These are phyloP conservation scores for Agrochola circellaris DNA, from an alignment of 2,888 invertebrate genomes.

Conservation along the genomic window DNA sequence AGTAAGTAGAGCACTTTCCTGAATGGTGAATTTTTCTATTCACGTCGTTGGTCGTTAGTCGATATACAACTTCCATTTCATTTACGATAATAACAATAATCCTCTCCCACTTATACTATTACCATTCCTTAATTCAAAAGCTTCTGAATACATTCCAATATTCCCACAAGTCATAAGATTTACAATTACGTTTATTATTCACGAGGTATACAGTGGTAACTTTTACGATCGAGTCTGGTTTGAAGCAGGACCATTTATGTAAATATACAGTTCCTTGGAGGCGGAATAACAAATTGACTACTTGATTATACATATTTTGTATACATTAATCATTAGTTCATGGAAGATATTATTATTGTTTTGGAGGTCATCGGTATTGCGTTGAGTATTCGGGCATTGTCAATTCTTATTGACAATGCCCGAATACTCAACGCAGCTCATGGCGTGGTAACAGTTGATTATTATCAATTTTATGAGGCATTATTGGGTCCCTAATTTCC, in stretches of 20 bases:
- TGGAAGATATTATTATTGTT: constrained; percentile 8
- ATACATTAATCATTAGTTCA: constrained; percentile 25
- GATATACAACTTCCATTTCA: background rate
- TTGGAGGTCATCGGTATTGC: background rate
- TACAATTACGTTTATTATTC: constrained; percentile 57
- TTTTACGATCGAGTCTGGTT: constrained; percentile 52
- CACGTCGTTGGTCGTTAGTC: background rate
- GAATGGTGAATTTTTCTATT: background rate
- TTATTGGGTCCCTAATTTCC: background rate
- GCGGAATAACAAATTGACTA: constrained; percentile 32
- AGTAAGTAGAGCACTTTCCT: background rate
- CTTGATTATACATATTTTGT: constrained; percentile 28
- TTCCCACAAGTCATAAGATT: constrained; percentile 53
- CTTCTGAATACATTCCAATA: constrained; percentile 32
- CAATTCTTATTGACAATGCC: too few relatives aligned
- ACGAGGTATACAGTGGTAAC: constrained; percentile 40
- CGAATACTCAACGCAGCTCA: too few relatives aligned
- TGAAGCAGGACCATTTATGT: constrained; percentile 53
- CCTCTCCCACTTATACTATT: background rate
- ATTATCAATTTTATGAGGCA: background rate
- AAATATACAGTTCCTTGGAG: constrained; percentile 43
- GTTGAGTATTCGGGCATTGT: background rate
- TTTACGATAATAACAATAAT: background rate
- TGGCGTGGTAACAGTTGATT: background rate
- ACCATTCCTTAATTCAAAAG: constrained; percentile 25